Conservation (phyloP, 2,113 vertebrate genomes). For the Prunella fulvescens region DNA sequence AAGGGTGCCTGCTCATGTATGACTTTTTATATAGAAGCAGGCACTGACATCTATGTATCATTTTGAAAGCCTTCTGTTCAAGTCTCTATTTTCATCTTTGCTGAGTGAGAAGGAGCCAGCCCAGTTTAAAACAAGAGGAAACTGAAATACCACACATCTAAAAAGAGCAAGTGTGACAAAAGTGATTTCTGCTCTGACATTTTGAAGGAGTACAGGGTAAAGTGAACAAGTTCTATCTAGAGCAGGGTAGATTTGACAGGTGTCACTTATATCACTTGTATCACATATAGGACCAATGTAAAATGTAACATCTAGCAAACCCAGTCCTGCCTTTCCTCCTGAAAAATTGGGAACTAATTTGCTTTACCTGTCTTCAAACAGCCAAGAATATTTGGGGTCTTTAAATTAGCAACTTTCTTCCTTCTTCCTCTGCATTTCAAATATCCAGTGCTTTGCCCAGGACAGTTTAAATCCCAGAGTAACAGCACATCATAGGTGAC, state of each 20-base stretch:
- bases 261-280: not conserved
- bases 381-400: not conserved
- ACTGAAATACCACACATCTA: not conserved
- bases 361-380: not conserved
- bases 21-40: not conserved
- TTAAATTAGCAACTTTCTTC: not conserved
- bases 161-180: constrained; percentile 54
- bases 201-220: not conserved
- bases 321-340: not conserved
- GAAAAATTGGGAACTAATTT: not conserved
- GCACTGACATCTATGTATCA: not conserved
- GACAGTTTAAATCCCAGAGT: not conserved
- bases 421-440: not conserved
- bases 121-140: constrained; percentile 26
- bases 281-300: not conserved
- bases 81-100: constrained; percentile 33
- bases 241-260: not conserved
- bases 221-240: not conserved
- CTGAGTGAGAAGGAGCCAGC: constrained; percentile 25
- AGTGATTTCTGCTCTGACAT: constrained; percentile 38
- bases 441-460: not conserved
- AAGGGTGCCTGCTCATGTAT: not conserved
- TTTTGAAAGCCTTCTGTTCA: constrained; percentile 36
- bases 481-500: not conserved
- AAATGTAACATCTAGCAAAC: not conserved